phyloP scores from a whole-genome alignment of 2,797 vertebrate genomes.

The Anabas testudineus region DNA sequence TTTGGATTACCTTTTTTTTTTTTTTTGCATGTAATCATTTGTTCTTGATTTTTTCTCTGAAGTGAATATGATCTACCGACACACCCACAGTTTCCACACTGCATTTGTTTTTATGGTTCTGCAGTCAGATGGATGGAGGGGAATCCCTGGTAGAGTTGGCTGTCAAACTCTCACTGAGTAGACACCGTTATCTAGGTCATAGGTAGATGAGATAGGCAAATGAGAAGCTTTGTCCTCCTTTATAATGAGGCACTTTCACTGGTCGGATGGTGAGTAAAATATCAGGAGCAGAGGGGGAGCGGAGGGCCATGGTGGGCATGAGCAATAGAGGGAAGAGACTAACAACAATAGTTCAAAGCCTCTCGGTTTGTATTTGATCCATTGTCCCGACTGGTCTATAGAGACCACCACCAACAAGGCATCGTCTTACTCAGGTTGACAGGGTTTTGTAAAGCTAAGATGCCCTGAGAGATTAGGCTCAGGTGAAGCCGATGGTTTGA shows the following conservation, averaged over 20 bases:
- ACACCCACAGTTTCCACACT: conserved; percentile 42
- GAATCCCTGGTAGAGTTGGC: no score
- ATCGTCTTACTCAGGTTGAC: conserved; percentile 81
- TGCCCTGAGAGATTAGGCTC: conserved; percentile 76
- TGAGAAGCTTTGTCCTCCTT: conserved; percentile 42
- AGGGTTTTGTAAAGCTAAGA: conserved; percentile 72
- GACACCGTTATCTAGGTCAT: conserved; percentile 52
- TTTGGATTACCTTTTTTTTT: conserved; percentile 48
- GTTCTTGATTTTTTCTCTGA: conserved; percentile 33
- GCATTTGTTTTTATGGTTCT: conserved; percentile 55
- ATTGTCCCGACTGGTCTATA: conserved; percentile 80
- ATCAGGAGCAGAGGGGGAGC: conserved; percentile 59
- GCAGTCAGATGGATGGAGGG: conserved; percentile 58
- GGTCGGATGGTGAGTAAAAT: conserved; percentile 32
- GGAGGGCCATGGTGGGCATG: conserved; percentile 58
- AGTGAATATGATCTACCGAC: conserved; percentile 52
- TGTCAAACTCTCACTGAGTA: conserved; percentile 37
- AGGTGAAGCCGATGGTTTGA: conserved; percentile 68
- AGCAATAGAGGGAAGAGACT: conserved; percentile 63
- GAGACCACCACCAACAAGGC: conserved; percentile 82
- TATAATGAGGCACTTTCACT: conserved; percentile 70
- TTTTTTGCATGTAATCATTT: conserved; percentile 35
- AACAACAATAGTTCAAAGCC: conserved; percentile 84
- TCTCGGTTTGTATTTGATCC: conserved; percentile 81
- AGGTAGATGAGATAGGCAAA: conserved; percentile 55